Base-by-base conservation (phyloP, 2,113 vertebrate genomes). In the Plecturocebus donacophilus region DNA sequence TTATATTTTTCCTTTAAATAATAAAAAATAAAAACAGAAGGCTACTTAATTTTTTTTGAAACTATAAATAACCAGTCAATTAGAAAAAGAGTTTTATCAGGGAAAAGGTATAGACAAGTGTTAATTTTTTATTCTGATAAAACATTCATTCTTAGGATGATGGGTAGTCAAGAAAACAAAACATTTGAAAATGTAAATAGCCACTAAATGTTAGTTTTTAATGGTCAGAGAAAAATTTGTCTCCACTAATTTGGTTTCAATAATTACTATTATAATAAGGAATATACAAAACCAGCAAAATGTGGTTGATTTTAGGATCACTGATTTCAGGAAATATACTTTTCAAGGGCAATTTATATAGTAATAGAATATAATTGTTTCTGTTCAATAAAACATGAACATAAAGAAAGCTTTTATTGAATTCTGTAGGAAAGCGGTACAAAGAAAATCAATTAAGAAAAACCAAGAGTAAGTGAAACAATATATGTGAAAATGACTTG, bases 391-490 rank as follows among this genome's bases (percentile, higher is more conserved):
- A 90, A 90, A 87, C 5, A 90, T 21, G 23, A 83, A 70, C 40
- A 86, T 4, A 96, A 35, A 68, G 32, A 58, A 93, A 79, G 32
- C 2, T 86, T 91, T 91, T 93, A 92, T 49, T n/a, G 47, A 47
- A 68, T 16, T 64, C 86, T n/a, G 68, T 25, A 42, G 75, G 7
- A 83, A 79, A 95, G 79, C 25, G 17, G 76, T 25, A 79, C 35
- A 80, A 84, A 92, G n/a, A 87, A 16, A 6, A 71, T 87, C 42
- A 58, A 40, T 66, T 92, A 87, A 77, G 71, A 45, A 94, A 98
- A 82, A 30, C 9, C n/a, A 80, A 38, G 13, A 87, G 27, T 56
- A 95, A 87, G 70, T 76, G 35, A 91, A 96, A 84, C 87, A 68
- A 90, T 87, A 35, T 25, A 35, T 61, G 20, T 90, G 61, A 71